Base-by-base conservation (phyloP, 2,888 invertebrate genomes). In the Cataglyphis livida region DNA sequence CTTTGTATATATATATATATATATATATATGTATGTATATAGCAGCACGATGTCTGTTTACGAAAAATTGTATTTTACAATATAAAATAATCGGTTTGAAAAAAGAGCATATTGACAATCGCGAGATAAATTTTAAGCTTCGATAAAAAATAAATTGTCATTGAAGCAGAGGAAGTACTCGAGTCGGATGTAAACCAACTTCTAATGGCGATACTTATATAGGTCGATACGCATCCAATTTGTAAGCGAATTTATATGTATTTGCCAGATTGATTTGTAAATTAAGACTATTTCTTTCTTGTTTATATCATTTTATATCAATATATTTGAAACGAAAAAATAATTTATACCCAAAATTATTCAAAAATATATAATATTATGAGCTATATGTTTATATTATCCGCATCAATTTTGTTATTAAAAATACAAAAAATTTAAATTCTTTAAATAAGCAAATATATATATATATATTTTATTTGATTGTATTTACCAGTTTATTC, bases 181-280 rank as follows among this genome's bases (percentile, higher is more conserved):
- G 28, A 35, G 32, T 85, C 76, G 59, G 15, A 68, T 61, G 57
- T 78, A 84, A 88, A 75, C 76, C 57, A 71, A 79, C 83, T 85
- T 87, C 81, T 85, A 87, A 85, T 85, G 75, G 4, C 44, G 76
- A 71, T 66, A 6, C 6, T 6, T 35, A 61, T 59, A 83, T 79
- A 75, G 81, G 70, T 62, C 70, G 66, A 35, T 59, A 66, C 32
- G 68, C 62, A 59, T 74, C 78, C 81, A 75, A 86, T 66, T 65
- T 76, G 78, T 76, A 79, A 74, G 66, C 78, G 81, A 81, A 70
- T 35, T 35, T 35, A 6, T 35, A 84, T 70, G 59, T 81, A 75
- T 76, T 83, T 70, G 59, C 73, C 48, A 73, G 62, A 86, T 75
- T 74, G 84, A 61, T 88, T 59, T 48, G 25, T 68, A 6, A 74